phyloP scores from a whole-genome alignment of 1,140 invertebrate genomes.

The Brachionus rubens region DNA sequence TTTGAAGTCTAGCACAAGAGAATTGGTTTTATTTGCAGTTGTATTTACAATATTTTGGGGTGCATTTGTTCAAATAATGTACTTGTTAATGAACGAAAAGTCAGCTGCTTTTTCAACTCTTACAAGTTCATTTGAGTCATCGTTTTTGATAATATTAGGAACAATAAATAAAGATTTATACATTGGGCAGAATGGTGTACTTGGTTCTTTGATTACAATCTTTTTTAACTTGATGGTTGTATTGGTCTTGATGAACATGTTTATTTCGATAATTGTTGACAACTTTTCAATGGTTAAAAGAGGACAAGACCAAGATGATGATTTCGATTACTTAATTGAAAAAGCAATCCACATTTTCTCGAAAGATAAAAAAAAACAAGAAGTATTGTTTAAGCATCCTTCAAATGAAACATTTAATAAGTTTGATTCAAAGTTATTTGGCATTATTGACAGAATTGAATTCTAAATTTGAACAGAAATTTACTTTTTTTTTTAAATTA shows the following conservation, averaged over 20 bases:
- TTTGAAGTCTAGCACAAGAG: neutral
- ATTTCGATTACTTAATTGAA: too few relatives aligned
- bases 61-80: slow-evolving; percentile 20
- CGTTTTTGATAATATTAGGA: neutral
- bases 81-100: neutral
- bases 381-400: too few relatives aligned
- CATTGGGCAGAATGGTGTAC: neutral
- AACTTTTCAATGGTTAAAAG: too few relatives aligned
- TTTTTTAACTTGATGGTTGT: neutral
- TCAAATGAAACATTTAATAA: too few relatives aligned
- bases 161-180: neutral
- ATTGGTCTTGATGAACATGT: slow-evolving; percentile 3
- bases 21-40: neutral
- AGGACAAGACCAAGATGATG: too few relatives aligned
- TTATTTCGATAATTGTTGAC: too few relatives aligned
- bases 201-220: neutral
- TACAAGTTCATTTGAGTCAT: neutral
- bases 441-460: too few relatives aligned
- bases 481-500: too few relatives aligned
- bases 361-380: too few relatives aligned
- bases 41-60: neutral
- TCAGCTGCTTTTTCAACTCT: neutral
- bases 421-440: too few relatives aligned
- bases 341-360: too few relatives aligned
- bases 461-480: too few relatives aligned